These are phyloP conservation scores for Sardinella longiceps DNA, from an alignment of 2,797 vertebrate species.

Conservation along the genomic window DNA sequence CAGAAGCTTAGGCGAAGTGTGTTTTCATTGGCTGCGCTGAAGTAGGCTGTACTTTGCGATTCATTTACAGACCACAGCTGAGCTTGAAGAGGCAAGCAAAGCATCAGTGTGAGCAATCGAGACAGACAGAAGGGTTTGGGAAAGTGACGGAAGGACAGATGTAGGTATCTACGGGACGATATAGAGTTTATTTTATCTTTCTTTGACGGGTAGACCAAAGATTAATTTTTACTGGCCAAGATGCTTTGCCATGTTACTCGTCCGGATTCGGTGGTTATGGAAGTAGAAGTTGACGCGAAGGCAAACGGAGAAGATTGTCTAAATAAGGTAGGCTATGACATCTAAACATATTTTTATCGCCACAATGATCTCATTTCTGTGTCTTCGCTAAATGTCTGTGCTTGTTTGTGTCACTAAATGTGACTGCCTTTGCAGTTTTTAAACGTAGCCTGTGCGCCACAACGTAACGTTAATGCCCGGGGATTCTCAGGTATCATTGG, in stretches of 20 bases:
- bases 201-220: constrained; percentile 68
- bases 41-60: constrained; percentile 12
- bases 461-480: background rate
- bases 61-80: background rate
- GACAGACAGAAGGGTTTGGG: constrained; percentile 33
- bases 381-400: background rate
- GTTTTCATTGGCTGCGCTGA: background rate
- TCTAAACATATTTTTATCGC: background rate
- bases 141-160: constrained; percentile 70
- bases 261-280: constrained; percentile 97
- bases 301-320: constrained; percentile 97
- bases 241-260: constrained; percentile 98
- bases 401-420: background rate
- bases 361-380: background rate
- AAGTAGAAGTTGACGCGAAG: constrained; percentile 97
- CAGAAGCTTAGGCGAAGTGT: background rate
- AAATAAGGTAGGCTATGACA: constrained; percentile 86
- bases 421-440: background rate
- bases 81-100: too few relatives aligned
- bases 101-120: background rate
- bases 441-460: background rate
- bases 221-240: constrained; percentile 56
- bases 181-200: constrained; percentile 55
- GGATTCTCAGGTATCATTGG: background rate
- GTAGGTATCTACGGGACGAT: constrained; percentile 54